These are phyloP conservation scores for Emydoidea blandingii DNA, from an alignment of 2,797 vertebrate species.

Conservation along the genomic window DNA sequence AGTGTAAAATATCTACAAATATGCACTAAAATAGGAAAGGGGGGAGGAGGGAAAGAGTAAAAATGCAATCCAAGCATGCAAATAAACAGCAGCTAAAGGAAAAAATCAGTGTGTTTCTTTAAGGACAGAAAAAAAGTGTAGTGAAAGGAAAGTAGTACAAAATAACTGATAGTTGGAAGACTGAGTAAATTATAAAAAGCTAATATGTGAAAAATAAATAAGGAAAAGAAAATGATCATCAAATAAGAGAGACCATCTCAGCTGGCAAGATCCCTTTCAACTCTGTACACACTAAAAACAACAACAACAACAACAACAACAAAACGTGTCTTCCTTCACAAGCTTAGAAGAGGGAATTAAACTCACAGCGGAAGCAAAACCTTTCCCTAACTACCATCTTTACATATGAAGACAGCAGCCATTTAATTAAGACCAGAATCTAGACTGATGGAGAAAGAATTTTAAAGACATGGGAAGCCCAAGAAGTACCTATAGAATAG, in stretches of 20 bases:
- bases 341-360: background rate
- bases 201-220: background rate
- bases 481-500: background rate
- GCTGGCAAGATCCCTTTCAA: background rate
- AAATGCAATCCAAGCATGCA: background rate
- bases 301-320: no score
- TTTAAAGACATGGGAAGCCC: background rate
- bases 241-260: background rate
- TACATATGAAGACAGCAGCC: rapidly evolving
- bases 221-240: background rate
- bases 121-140: background rate
- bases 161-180: background rate
- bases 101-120: background rate
- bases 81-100: background rate
- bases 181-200: background rate
- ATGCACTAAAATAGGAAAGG: background rate
- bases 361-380: background rate
- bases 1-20: background rate
- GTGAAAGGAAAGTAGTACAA: background rate
- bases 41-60: background rate
- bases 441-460: background rate
- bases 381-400: background rate
- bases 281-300: background rate
- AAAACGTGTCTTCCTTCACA: background rate
- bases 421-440: background rate